These are phyloP conservation scores for Xestia ashworthii DNA, from an alignment of 2,888 invertebrate species.

Conservation along the genomic window DNA sequence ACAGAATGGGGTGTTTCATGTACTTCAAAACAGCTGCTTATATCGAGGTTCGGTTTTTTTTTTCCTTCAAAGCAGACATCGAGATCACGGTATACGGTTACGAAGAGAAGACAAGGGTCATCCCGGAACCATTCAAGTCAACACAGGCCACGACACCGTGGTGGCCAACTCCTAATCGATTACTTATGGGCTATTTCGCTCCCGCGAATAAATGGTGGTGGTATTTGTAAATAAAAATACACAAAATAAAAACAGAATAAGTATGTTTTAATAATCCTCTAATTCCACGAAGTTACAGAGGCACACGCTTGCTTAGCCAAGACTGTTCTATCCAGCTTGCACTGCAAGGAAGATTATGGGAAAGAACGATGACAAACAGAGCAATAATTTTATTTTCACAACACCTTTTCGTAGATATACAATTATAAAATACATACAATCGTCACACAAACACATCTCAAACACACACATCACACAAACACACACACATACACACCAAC, in stretches of 20 bases:
- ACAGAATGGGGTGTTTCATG: conserved; percentile 28
- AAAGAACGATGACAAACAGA: too few species aligned
- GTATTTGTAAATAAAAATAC: background rate
- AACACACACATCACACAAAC: too few species aligned
- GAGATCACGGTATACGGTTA: conserved; percentile 22
- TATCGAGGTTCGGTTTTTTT: conserved; percentile 30
- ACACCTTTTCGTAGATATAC: too few species aligned
- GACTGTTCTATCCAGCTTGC: too few species aligned
- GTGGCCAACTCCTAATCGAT: conserved; percentile 12
- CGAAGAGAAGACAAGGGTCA: fast-evolving
- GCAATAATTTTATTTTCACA: too few species aligned
- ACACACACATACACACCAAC: too few species aligned
- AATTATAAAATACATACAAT: too few species aligned
- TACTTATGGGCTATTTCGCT: fast-evolving
- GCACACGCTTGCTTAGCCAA: too few species aligned
- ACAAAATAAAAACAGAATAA: background rate
- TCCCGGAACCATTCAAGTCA: conserved; percentile 34
- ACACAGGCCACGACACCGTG: background rate
- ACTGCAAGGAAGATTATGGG: too few species aligned
- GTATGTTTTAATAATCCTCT: too few species aligned
- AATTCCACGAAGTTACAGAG: too few species aligned
- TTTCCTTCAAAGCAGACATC: conserved; percentile 29
- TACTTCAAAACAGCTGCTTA: conserved; percentile 28
- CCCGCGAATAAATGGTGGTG: background rate
- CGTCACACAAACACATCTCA: too few species aligned